Base-by-base conservation (phyloP, 2,888 invertebrate genomes). In the Disparrhopalites patrizii region DNA sequence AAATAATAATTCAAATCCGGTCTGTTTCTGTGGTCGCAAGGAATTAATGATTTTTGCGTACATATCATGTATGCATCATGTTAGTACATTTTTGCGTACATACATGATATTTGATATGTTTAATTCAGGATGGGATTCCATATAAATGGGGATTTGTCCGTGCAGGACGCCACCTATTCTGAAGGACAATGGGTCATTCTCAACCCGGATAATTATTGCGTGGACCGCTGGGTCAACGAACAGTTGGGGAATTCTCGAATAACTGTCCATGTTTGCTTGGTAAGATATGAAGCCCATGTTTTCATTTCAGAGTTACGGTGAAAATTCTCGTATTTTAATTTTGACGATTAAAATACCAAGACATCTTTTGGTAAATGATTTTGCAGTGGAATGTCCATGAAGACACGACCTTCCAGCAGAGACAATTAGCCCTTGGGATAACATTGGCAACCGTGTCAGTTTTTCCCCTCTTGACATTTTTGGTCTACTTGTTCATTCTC, bases 401-500 rank as follows among this genome's bases (percentile, higher is more conserved):
- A n/a, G n/a, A n/a, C 43, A 43, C 20, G 5, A 10, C 15, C 20
- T 43, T n/a, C n/a, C 43, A 15, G 20, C n/a, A 5, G 4, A 27
- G 55, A 18, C 30, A 10, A 18, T 20, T 55, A 15, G 23, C 15
- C 7, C 3, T 33, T 13, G 72, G 70, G 4, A 43, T 65, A 13
- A 30, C 69, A 0, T 55, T 68, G n/a, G 43, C 69, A 1, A 27
- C 31, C 7, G 58, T 62, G 0, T 70, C 72, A 7, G 62, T 70
- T 30, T 72, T 72, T 54, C 69, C 70, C 3, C 47, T 72, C 40
- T 36, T 69, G 10, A 72, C 70, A 5, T 47, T 66, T 27, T 0
- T 69, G 7, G 70, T 72, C 0, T 72, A 72, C 47, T 54, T 68
- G 66, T 68, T 55, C 66, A 70, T 33, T 60, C 67, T 28, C 66